Percentiles rank a stretch among this genome's conserved stretches.
Conservation (phyloP, 1,140 invertebrate species). For the Panagrolaimus sp. region DNA sequence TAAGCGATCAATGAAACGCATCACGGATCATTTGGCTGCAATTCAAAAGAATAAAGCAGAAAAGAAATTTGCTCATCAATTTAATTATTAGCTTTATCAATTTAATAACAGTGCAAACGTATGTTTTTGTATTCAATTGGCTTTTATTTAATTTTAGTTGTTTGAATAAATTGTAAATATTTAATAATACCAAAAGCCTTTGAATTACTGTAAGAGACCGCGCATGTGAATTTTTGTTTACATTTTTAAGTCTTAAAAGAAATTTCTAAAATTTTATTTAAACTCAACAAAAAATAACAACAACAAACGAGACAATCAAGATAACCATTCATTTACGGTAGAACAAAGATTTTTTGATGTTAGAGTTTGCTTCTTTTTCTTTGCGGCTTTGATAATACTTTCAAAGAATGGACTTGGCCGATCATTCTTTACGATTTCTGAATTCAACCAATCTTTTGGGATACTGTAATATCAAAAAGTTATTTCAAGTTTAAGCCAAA, state of each 20-base stretch:
- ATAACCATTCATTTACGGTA: neutral
- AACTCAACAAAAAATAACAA: slow-evolving; percentile 14
- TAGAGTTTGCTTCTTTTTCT: slow-evolving; percentile 7
- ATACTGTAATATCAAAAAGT: slow-evolving; percentile 16
- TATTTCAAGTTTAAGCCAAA: neutral
- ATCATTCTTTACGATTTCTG: slow-evolving; percentile 22
- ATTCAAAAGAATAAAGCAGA: slow-evolving; percentile 43
- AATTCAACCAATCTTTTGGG: slow-evolving; percentile 22
- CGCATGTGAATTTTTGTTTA: too few species aligned
- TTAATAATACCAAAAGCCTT: too few species aligned
- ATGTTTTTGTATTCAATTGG: too few species aligned
- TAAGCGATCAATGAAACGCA: slow-evolving; percentile 40
- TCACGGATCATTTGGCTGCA: slow-evolving; percentile 39
- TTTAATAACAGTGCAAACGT: too few species aligned
- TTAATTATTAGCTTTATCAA: slow-evolving; percentile 40
- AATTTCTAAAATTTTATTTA: neutral
- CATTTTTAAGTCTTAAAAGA: too few species aligned
- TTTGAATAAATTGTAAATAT: too few species aligned
- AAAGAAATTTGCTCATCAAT: slow-evolving; percentile 43
- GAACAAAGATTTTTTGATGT: neutral
- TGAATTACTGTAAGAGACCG: too few species aligned
- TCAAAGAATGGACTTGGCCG: slow-evolving; percentile 13
- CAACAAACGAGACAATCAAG: neutral
- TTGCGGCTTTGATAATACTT: slow-evolving; percentile 18
- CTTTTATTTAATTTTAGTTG: too few species aligned